Base-by-base conservation (phyloP, 1,140 invertebrate species). In the Chrysomallon squamiferum region DNA sequence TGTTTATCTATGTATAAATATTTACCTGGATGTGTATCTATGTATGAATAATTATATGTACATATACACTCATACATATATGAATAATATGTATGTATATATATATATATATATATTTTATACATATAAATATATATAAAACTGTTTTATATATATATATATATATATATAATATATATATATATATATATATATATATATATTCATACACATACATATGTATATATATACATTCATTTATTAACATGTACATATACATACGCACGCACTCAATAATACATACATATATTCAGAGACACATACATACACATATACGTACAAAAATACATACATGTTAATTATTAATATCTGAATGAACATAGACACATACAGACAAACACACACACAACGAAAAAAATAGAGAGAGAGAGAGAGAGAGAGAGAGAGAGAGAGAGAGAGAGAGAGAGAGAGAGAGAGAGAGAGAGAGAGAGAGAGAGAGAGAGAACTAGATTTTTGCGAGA, bases 111-210 rank as follows among this genome's bases (percentile, higher is more conserved):
- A 43, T 43, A 43, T 43, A 43, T 43, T 11, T 43, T 43, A 43
- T 43, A 43, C n/a, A 43, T 43, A 43, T 43, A 43, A 11, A 43
- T 43, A 43, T 43, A 47, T 47, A 18, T 7, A 18, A 5, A 47
- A n/a, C n/a, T n/a, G n/a, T n/a, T n/a, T n/a, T n/a, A n/a, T n/a
- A n/a, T n/a, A n/a, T n/a, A n/a, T n/a, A n/a, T n/a, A n/a, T n/a
- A n/a, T n/a, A n/a, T n/a, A n/a, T n/a, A n/a, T n/a, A n/a, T n/a
- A n/a, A 43, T n/a, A 43, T n/a, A 43, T n/a, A 43, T n/a, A 43
- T n/a, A 43, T n/a, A 43, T n/a, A 43, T n/a, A 43, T n/a, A 43
- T n/a, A 43, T n/a, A 43, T n/a, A 43, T n/a, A 43, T n/a, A 43
- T n/a, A 43, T n/a, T 11, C 41, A 43, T n/a, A 43, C 41, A 43